Evolutionary conservation across 2,888 invertebrate species (phyloP).

Genomic region (Drosophila birchii): DNA sequence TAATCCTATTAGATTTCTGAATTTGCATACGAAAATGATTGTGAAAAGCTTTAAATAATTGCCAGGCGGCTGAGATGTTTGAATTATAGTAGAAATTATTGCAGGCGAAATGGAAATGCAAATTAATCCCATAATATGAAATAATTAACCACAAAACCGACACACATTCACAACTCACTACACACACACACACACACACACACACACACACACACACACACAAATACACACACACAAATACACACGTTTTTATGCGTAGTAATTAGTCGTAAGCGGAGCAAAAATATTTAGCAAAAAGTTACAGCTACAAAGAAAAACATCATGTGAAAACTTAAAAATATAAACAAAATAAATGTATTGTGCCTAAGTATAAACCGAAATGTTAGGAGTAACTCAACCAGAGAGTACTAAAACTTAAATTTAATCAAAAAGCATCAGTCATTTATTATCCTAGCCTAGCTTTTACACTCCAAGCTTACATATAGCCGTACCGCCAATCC

Average conservation of each 20-base stretch:
- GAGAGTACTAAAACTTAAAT: constrained; percentile 39
- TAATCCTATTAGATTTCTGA: constrained; percentile 47
- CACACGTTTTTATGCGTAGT: constrained; percentile 75
- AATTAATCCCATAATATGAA: constrained; percentile 53
- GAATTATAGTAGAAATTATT: constrained; percentile 70
- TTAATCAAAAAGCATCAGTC: constrained; percentile 43
- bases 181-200: constrained; percentile 53
- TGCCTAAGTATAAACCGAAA: constrained; percentile 71
- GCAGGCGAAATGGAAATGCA: constrained; percentile 58
- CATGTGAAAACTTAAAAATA: constrained; percentile 28
- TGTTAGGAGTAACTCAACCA: constrained; percentile 41
- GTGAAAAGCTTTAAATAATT: constrained; percentile 76
- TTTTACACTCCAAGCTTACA: constrained; percentile 41
- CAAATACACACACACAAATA: constrained; percentile 49
- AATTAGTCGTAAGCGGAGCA: constrained; percentile 58
- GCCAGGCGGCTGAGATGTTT: constrained; percentile 73
- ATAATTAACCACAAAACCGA: constrained; percentile 47
- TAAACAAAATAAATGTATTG: constrained; percentile 75
- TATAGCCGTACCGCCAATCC: constrained; percentile 15
- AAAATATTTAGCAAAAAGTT: constrained; percentile 60
- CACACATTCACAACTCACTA: constrained; percentile 37
- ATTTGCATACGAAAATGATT: constrained; percentile 66
- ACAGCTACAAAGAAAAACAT: constrained; percentile 34
- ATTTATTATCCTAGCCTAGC: constrained; percentile 64
- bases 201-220: constrained; percentile 48